Conservation (phyloP, 2,113 vertebrate species). For the Salvelinus fontinalis region DNA sequence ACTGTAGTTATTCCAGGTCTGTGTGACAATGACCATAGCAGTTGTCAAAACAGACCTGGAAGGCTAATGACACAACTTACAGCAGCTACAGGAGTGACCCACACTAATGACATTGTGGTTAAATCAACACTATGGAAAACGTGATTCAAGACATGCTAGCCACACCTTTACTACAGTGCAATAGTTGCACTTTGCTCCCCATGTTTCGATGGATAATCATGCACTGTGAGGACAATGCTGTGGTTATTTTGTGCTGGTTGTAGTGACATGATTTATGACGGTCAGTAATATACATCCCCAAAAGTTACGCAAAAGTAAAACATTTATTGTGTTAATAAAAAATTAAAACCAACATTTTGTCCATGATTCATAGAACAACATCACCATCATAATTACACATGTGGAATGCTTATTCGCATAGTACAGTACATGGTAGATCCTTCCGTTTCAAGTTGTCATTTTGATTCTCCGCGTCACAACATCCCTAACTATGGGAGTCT, state of each 20-base stretch:
- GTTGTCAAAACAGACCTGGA: too few species aligned
- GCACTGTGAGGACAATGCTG: neutral
- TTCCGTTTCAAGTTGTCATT: neutral
- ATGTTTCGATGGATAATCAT: neutral
- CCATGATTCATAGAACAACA: neutral
- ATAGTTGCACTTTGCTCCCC: neutral
- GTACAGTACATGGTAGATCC: neutral
- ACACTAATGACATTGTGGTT: too few species aligned
- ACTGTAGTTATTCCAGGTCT: too few species aligned
- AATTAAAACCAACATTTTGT: neutral
- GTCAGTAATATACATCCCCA: neutral
- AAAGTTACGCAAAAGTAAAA: conserved; percentile 20
- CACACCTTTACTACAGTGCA: neutral
- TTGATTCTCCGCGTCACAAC: neutral
- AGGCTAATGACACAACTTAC: too few species aligned
- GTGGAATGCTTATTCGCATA: neutral
- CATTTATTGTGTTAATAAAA: conserved; percentile 23
- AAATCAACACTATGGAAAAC: too few species aligned
- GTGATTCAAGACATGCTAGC: too few species aligned
- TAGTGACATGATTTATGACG: neutral
- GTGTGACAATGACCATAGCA: too few species aligned
- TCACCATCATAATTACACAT: neutral
- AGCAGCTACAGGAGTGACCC: too few species aligned
- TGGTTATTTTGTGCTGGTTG: neutral
- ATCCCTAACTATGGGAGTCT: conserved; percentile 8